Conservation (phyloP, 2,888 invertebrate genomes). For the Pandemis cinnamomeana region DNA sequence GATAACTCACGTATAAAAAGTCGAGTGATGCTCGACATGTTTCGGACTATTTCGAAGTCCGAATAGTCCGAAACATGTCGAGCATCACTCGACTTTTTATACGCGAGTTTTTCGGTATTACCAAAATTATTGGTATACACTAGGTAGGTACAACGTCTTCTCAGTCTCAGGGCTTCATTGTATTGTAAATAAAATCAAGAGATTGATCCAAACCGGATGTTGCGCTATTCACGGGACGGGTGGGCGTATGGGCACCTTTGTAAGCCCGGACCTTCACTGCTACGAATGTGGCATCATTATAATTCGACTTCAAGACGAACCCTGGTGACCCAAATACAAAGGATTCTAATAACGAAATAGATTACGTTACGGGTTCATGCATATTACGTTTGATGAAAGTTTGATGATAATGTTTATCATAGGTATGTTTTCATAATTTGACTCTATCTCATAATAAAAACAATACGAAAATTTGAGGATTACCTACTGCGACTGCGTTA, state of each 20-base stretch:
- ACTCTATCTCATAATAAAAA: too few relatives aligned
- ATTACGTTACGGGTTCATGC: not conserved
- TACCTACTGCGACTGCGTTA: not conserved
- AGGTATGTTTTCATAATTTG: too few relatives aligned
- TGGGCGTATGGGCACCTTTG: constrained; percentile 16
- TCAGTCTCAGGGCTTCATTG: not conserved
- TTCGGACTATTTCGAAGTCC: too few relatives aligned
- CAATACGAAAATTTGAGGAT: not conserved
- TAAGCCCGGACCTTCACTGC: not conserved
- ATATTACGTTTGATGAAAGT: too few relatives aligned
- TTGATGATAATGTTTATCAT: too few relatives aligned
- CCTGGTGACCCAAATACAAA: not conserved
- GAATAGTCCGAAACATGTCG: too few relatives aligned
- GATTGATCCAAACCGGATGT: constrained; percentile 24
- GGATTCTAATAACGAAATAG: not conserved
- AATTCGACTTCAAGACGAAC: not conserved
- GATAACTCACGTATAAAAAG: too few relatives aligned
- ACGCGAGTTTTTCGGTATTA: not conserved
- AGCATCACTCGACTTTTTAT: too few relatives aligned
- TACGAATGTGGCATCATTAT: not conserved
- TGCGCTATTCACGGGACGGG: constrained; percentile 12
- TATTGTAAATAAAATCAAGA: constrained; percentile 2
- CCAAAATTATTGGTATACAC: not conserved
- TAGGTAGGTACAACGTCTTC: not conserved
- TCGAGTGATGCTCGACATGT: too few relatives aligned